Evolutionary conservation across 2,797 vertebrate species (phyloP), one percentile per base, ranked within the genome.

Genomic region (Ctenosaura bakeri): DNA sequence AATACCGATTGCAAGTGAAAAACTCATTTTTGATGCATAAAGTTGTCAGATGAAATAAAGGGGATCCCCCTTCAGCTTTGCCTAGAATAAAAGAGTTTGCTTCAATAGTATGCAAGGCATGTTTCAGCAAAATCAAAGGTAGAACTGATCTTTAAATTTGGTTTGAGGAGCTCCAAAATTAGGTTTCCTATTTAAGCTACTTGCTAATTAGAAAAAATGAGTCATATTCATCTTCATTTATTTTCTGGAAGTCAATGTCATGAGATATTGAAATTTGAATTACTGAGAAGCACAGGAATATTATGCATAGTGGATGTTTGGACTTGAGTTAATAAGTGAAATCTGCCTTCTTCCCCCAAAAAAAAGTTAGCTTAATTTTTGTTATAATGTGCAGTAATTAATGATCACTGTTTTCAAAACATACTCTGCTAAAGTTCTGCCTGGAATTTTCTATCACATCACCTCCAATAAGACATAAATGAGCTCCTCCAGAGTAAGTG

Each of bases 181-280:
- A 59, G 52, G 35, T 89, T 87, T 66, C 18, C 73, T 87, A 56
- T 76, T 76, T 74, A 46, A 83, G 54, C 80, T 46, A 59, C 50
- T 77, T 71, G 2, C 0, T 89, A 78, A 69, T 42, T 86, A 90
- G 42, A 32, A 88, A 87, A 94, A 88, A 88, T 71, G 2, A 87
- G 22, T 38, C 0, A 0, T 77, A 79, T 89, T 91, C 78, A 89
- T 35, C 1, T 54, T 88, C 0, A 81, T 12, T 77, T 82, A 46
- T 93, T 92, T 90, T 56, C 59, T 91, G 69, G 29, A 92, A 90
- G 64, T 88, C 87, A 82, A 87, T 82, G 4, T 18, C 90, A 92
- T 86, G n/a, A 88, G 6, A 50, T 76, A 79, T 0, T 90, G 66
- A 85, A 16, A 83, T 86, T 86, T 13, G 64, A 20, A 81, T 89